A percentile compares a stretch with the other conserved stretches of the same genome.
These are phyloP conservation scores for Poecile montanus DNA, from an alignment of 2,797 vertebrate species.

Conservation along the genomic window DNA sequence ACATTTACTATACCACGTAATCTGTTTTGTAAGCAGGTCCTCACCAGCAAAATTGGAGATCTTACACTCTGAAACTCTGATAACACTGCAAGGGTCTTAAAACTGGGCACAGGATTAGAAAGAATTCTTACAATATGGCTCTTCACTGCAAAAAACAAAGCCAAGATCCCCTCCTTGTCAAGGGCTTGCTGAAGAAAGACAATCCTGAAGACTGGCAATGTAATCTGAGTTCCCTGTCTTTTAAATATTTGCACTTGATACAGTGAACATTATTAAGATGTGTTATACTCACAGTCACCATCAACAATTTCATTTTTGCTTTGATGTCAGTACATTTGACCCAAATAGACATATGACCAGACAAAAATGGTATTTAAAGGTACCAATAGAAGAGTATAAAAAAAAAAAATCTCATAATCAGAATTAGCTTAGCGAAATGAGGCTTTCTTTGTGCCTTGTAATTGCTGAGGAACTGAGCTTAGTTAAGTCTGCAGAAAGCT, in stretches of 20 bases:
- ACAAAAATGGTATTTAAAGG: background rate
- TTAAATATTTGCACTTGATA: background rate
- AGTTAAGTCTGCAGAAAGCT: background rate
- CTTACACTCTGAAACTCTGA: background rate
- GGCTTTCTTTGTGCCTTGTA: background rate
- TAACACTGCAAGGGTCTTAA: background rate
- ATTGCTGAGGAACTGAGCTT: background rate
- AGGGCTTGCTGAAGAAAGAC: background rate
- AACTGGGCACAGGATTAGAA: background rate
- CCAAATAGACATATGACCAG: background rate
- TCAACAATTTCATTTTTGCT: background rate
- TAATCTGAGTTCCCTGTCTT: background rate
- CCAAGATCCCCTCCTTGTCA: background rate
- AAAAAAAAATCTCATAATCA: background rate
- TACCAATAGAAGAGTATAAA: background rate
- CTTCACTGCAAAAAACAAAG: background rate
- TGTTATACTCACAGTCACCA: background rate
- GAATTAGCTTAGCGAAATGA: background rate
- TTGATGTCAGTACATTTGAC: fast-evolving
- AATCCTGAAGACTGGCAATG: background rate
- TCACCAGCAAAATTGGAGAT: background rate
- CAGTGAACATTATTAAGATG: background rate
- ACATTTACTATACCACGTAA: background rate
- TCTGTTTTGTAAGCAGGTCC: background rate
- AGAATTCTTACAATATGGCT: background rate